Evolutionary conservation across 2,797 vertebrate genomes (phyloP).

Genomic region (Typhlichthys subterraneus): DNA sequence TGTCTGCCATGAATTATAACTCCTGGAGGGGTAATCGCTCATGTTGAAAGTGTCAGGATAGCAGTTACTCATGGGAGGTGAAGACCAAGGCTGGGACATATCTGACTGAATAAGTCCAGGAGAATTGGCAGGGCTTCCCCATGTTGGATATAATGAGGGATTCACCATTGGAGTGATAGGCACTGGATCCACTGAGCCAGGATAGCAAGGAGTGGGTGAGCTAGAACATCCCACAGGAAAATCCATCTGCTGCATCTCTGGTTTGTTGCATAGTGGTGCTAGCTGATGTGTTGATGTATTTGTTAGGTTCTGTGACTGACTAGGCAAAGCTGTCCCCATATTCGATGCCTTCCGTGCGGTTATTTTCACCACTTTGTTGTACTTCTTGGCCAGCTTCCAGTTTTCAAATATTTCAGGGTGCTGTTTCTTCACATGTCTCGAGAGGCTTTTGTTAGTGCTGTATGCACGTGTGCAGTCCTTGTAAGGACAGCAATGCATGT

Average conservation of each 20-base stretch:
- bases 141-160: conserved; percentile 85
- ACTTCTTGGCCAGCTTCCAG: conserved; percentile 94
- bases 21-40: conserved; percentile 71
- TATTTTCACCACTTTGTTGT: conserved; percentile 88
- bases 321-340: conserved; percentile 72
- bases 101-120: conserved; percentile 85
- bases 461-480: conserved; percentile 92
- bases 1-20: conserved; percentile 71
- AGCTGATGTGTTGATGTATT: conserved; percentile 59
- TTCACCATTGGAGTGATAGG: conserved; percentile 86
- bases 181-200: conserved; percentile 84
- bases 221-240: conserved; percentile 78
- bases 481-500: conserved; percentile 90
- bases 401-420: conserved; percentile 94
- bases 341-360: conserved; percentile 71
- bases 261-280: conserved; percentile 77
- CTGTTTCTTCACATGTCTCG: conserved; percentile 95
- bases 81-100: conserved; percentile 82
- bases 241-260: conserved; percentile 79
- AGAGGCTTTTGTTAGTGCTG: conserved; percentile 96
- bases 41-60: conserved; percentile 74
- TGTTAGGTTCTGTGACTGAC: conserved; percentile 67
- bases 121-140: conserved; percentile 81
- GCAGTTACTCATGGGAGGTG: conserved; percentile 76
- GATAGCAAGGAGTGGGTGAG: conserved; percentile 74